Conservation (phyloP, 1,140 invertebrate species). For the Drosophila funebris region DNA sequence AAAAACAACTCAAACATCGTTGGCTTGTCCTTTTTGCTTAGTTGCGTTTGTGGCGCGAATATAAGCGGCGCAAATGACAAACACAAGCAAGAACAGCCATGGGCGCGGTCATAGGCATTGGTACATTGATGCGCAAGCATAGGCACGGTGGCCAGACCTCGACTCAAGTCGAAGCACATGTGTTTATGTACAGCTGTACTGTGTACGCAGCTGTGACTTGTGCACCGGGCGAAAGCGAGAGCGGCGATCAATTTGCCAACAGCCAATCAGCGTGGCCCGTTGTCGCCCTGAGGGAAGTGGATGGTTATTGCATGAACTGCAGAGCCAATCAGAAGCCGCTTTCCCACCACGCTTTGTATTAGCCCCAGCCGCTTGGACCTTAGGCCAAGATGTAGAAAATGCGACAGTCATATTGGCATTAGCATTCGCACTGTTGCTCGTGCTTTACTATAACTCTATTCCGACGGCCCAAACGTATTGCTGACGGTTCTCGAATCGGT, state of each 20-base stretch:
- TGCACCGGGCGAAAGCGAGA: neutral
- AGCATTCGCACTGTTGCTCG: conserved; percentile 41
- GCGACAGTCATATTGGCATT: conserved; percentile 40
- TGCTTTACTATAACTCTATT: conserved; percentile 22
- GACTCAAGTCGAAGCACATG: too few relatives aligned
- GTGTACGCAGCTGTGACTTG: neutral
- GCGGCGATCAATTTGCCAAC: neutral
- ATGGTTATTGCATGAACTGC: conserved; percentile 21
- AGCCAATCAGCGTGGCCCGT: conserved; percentile 50
- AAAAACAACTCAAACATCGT: too few relatives aligned
- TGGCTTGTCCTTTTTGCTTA: too few relatives aligned
- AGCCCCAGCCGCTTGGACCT: conserved; percentile 1
- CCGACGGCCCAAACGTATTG: conserved; percentile 19
- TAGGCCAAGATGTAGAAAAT: conserved; percentile 20
- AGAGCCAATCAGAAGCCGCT: conserved; percentile 46
- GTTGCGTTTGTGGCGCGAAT: too few relatives aligned
- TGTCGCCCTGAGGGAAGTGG: neutral
- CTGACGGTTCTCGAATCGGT: neutral
- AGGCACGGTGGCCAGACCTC: too few relatives aligned
- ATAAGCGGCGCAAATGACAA: too few relatives aligned
- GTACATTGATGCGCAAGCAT: too few relatives aligned
- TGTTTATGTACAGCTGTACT: conserved; percentile 7
- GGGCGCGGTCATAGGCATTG: too few relatives aligned
- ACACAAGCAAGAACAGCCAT: too few relatives aligned
- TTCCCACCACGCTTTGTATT: conserved; percentile 4